A percentile compares a stretch with the other conserved stretches of the same genome.
Evolutionary conservation across 2,113 vertebrate species (phyloP).

Genomic region (Leucosticte australis): DNA sequence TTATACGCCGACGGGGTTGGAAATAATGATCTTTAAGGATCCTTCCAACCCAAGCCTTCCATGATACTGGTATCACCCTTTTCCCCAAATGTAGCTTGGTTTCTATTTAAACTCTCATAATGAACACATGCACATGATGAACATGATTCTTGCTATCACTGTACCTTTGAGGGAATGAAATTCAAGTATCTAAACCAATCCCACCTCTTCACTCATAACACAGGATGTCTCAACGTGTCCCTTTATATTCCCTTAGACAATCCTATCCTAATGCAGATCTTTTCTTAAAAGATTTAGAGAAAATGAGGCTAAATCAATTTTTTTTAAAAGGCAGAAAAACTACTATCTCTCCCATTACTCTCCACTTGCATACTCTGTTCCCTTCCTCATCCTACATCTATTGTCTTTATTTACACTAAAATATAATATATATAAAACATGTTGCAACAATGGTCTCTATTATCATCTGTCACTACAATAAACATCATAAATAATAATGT

Average conservation of each 20-base stretch:
- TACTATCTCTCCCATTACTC: not conserved
- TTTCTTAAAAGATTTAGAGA: not conserved
- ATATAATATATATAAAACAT: not conserved
- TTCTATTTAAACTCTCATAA: not conserved
- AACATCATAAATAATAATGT: not conserved
- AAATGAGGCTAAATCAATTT: not conserved
- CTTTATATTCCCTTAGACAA: not conserved
- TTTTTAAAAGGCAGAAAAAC: not conserved
- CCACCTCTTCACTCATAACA: not conserved
- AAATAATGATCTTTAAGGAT: not conserved
- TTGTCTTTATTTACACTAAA: not conserved
- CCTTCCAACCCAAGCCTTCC: not conserved
- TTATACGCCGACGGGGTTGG: fast-evolving
- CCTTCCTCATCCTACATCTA: not conserved
- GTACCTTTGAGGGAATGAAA: not conserved
- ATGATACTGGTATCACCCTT: not conserved
- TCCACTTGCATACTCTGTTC: not conserved
- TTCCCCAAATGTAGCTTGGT: not conserved
- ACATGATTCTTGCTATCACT: not conserved
- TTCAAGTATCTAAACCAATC: not conserved
- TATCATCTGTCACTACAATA: not conserved
- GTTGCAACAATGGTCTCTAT: not conserved
- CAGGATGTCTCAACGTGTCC: not conserved
- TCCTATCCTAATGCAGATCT: not conserved
- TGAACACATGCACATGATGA: not conserved